Percentiles rank a stretch among this genome's conserved stretches.
phyloP scores from a whole-genome alignment of 2,888 invertebrate genomes.

The Cryptocephalus primarius region DNA sequence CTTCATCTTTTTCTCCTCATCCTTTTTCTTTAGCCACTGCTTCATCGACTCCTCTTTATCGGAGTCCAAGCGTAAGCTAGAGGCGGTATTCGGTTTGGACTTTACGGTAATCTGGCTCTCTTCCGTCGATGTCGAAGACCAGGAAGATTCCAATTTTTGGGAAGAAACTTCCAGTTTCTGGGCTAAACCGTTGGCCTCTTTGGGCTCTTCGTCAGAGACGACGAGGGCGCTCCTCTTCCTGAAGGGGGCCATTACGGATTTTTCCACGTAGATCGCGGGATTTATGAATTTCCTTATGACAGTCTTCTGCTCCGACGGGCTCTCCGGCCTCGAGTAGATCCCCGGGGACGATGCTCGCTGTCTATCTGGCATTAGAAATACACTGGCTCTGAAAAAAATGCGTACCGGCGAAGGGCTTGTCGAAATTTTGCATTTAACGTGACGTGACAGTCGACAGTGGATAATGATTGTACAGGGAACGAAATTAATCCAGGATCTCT shows the following conservation, averaged over 20 bases:
- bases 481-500: too few relatives aligned
- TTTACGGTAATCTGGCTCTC: slow-evolving; percentile 15
- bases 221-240: slow-evolving; percentile 19
- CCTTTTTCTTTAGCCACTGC: slow-evolving; percentile 39
- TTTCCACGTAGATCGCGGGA: slow-evolving; percentile 49
- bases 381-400: too few relatives aligned
- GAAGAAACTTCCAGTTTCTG: slow-evolving; percentile 5
- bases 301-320: slow-evolving; percentile 6
- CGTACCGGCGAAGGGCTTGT: too few relatives aligned
- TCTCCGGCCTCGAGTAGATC: neutral
- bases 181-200: neutral
- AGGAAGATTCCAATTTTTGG: slow-evolving; percentile 3
- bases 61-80: slow-evolving; percentile 14
- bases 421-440: too few relatives aligned
- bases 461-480: too few relatives aligned
- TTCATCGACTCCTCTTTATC: slow-evolving; percentile 18
- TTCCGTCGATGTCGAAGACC: slow-evolving; percentile 10
- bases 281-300: slow-evolving; percentile 42
- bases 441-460: too few relatives aligned
- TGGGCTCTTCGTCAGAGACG: slow-evolving; percentile 8
- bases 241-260: slow-evolving; percentile 25
- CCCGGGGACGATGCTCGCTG: neutral
- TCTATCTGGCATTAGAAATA: neutral
- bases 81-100: slow-evolving; percentile 5
- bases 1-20: slow-evolving; percentile 25